Conservation (phyloP, 2,797 vertebrate species). For the Aldrovandia affinis region DNA sequence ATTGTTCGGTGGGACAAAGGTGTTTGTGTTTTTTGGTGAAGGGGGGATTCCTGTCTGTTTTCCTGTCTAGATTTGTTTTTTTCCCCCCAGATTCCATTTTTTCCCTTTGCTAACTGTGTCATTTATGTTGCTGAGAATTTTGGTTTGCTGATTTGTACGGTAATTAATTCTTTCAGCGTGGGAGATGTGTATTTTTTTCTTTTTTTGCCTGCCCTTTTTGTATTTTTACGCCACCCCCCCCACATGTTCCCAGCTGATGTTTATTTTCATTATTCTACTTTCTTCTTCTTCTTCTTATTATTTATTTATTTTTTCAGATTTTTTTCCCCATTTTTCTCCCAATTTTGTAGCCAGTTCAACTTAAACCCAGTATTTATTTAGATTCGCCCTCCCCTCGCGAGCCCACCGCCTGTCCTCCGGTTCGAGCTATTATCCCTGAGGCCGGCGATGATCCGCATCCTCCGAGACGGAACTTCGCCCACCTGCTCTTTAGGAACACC, state of each 20-base stretch:
- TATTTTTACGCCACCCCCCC: slow-evolving; percentile 65
- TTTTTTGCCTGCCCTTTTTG: slow-evolving; percentile 49
- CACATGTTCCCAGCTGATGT: background rate
- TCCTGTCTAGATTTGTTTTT: background rate
- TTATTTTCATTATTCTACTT: background rate
- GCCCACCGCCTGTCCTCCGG: no score
- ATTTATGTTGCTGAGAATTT: background rate
- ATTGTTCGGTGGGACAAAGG: background rate
- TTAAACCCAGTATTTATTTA: no score
- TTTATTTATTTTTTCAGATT: no score
- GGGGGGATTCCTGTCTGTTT: background rate
- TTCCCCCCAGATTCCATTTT: background rate
- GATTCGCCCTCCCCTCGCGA: no score
- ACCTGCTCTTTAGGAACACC: no score
- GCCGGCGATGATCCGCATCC: no score
- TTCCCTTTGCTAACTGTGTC: background rate
- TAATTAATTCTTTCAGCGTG: background rate
- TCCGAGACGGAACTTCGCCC: no score
- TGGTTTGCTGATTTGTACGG: background rate
- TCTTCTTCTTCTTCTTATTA: background rate
- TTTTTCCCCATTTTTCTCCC: no score
- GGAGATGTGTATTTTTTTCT: background rate
- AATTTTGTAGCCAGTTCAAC: no score
- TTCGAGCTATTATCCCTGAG: no score
- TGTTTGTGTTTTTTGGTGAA: background rate